These are phyloP conservation scores for Euwallacea similis DNA, from an alignment of 1,140 invertebrate species.

Conservation along the genomic window DNA sequence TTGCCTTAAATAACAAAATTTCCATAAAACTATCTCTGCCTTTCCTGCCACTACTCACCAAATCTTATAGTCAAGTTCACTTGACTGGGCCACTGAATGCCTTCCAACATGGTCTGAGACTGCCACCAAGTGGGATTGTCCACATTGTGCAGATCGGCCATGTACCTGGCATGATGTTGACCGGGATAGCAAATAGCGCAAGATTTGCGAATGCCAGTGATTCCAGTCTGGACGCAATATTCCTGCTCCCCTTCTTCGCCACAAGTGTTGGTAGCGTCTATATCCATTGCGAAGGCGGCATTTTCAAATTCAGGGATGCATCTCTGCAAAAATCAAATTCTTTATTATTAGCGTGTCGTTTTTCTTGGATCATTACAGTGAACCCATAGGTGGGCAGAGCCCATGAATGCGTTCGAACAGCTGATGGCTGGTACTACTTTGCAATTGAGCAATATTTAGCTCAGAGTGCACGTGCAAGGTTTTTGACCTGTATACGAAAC, in stretches of 20 bases:
- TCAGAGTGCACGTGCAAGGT: constrained; percentile 1
- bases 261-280: constrained; percentile 96
- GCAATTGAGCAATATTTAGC: constrained; percentile 2
- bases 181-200: constrained; percentile 67
- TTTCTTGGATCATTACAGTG: neutral
- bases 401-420: neutral
- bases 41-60: constrained; percentile 59
- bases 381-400: neutral
- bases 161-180: constrained; percentile 73
- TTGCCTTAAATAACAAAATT: constrained; percentile 70
- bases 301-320: constrained; percentile 97
- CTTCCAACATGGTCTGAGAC: constrained; percentile 94
- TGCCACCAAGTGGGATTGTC: constrained; percentile 98
- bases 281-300: constrained; percentile 83
- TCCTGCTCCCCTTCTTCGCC: constrained; percentile 74
- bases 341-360: neutral
- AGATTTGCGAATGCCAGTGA: constrained; percentile 58
- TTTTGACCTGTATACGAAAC: constrained; percentile 3
- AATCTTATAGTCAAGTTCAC: constrained; percentile 92
- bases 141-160: constrained; percentile 89
- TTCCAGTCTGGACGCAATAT: constrained; percentile 89
- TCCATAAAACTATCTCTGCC: neutral
- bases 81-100: constrained; percentile 87
- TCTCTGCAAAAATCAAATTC: constrained; percentile 59
- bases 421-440: neutral